Conservation (phyloP, 1,140 invertebrate species). For the Listronotus oregonensis region DNA sequence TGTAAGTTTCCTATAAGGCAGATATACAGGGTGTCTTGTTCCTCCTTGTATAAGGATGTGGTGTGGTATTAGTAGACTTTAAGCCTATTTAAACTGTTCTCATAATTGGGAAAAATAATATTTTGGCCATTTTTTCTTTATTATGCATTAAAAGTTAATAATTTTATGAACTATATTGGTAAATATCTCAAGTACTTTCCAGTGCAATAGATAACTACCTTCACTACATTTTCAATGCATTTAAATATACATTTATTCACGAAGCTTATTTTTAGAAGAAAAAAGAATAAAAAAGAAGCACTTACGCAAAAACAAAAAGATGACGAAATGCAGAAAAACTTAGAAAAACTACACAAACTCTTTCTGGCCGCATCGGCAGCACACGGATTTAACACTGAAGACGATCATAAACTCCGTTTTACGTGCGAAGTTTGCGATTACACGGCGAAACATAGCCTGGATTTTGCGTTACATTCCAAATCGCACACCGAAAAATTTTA, state of each 20-base stretch:
- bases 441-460: constrained; percentile 40
- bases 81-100: too few species aligned
- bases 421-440: constrained; percentile 26
- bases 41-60: too few species aligned
- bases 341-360: background rate
- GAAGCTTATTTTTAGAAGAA: constrained; percentile 32
- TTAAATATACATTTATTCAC: background rate
- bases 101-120: too few species aligned
- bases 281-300: constrained; percentile 7
- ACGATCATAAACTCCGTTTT: background rate
- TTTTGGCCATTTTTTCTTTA: too few species aligned
- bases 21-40: too few species aligned
- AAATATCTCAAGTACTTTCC: too few species aligned
- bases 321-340: background rate
- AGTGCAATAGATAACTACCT: too few species aligned
- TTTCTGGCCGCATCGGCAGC: background rate
- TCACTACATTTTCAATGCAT: too few species aligned
- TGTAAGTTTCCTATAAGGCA: too few species aligned
- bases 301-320: background rate
- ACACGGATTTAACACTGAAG: background rate
- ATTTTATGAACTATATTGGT: too few species aligned
- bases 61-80: too few species aligned
- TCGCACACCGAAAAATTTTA: constrained; percentile 51
- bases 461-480: constrained; percentile 45
- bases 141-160: too few species aligned